Base-by-base conservation (phyloP, 2,113 vertebrate species). In the Brachypodius melanocephalos region DNA sequence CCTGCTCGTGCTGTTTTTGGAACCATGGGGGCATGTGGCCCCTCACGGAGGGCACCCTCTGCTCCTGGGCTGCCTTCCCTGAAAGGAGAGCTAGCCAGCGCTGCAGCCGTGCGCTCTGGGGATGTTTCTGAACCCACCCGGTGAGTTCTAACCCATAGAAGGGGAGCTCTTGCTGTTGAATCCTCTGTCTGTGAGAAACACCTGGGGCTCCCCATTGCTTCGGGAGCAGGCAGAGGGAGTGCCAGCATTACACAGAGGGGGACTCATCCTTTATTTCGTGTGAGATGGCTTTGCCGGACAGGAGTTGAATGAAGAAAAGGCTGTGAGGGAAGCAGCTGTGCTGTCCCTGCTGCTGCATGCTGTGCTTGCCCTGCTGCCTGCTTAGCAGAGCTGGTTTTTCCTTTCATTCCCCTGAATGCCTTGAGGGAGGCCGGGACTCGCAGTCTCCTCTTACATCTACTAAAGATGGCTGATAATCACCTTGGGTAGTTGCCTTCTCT, bases 1-100 rank as follows among this genome's bases (percentile, higher is more conserved):
- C 2, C 16, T 55, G 16, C 45, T 48, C 6, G 10, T 22, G 16
- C 13, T 19, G 8, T 3, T 28, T 80, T 40, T 52, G 49, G 72
- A 52, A 3, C 18, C 0, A 0, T 3, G 45, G 36, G 45, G 36
- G 7, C 1, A 1, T 1, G 1, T 42, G 36, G 1, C 14, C 25
- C 2, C 0, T 8, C 0, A 1, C 1, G 6, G 28, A 43, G 8
- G 20, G 17, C 6, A 25, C 9, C 4, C 13, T 54, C 62, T 76
- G 45, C 13, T 83, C 17, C 49, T 46, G 43, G 13, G 45, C 61
- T 2, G 2, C 32, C 17, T 22, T 51, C 31, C 12, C 9, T 5
- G 6, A 7, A 7, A 15, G 55, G 38, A 14, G 26, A 71, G 43
- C 12, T 6, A 6, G 38, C 18, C 26, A 6, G 42, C 0, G 0